These are phyloP conservation scores for Xenopus laevis DNA, from an alignment of 2,113 vertebrate species.

Conservation along the genomic window DNA sequence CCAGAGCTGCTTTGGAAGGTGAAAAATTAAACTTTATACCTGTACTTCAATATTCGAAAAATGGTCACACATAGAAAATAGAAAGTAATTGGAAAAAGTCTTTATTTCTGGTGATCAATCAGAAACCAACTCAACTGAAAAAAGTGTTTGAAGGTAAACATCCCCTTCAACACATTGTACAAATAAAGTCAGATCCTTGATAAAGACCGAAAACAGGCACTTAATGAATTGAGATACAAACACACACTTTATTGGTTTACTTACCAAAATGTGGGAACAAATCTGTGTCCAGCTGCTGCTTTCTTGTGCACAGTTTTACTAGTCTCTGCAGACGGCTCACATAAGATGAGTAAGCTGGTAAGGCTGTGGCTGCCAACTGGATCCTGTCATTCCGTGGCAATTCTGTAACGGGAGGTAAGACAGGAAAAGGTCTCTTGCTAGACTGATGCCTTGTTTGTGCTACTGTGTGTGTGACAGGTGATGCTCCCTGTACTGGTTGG, in stretches of 20 bases:
- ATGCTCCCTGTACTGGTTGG: conserved; percentile 82
- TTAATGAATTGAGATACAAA: too few species aligned
- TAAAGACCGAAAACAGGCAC: too few species aligned
- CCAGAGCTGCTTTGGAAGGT: too few species aligned
- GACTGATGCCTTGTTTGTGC: conserved; percentile 78
- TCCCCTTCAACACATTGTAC: too few species aligned
- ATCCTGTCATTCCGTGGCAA: conserved; percentile 74
- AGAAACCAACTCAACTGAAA: too few species aligned
- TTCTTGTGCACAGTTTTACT: conserved; percentile 88
- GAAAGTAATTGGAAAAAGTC: too few species aligned
- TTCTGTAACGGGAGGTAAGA: conserved; percentile 65
- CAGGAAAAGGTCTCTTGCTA: conserved; percentile 76
- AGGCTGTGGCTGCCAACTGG: conserved; percentile 85
- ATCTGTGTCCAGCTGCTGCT: conserved; percentile 83
- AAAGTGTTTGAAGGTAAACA: too few species aligned
- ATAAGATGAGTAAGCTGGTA: conserved; percentile 83
- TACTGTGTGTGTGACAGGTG: conserved; percentile 73
- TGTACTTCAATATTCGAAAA: too few species aligned
- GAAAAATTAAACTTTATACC: too few species aligned
- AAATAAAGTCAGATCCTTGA: too few species aligned
- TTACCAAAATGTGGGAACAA: conserved; percentile 95
- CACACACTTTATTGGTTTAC: conserved; percentile 27
- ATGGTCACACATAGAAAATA: too few species aligned
- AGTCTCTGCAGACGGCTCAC: conserved; percentile 90
- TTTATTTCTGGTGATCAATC: too few species aligned